phyloP scores from a whole-genome alignment of 2,888 invertebrate genomes.

The Acanthoscelides obtectus region DNA sequence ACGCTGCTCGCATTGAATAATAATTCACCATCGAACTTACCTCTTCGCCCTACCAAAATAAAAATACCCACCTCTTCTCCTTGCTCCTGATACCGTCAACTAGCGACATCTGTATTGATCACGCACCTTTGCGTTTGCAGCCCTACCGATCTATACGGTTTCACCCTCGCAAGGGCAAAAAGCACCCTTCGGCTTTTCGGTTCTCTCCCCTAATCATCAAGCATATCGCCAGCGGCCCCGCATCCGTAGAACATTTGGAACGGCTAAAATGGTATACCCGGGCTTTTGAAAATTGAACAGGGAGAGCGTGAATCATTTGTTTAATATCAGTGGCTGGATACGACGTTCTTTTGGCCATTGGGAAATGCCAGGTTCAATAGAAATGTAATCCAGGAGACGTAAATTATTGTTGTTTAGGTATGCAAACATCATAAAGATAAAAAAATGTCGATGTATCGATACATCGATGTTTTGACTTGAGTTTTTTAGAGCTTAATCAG shows the following conservation, averaged over 20 bases:
- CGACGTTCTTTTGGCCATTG: neutral
- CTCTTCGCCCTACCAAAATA: neutral
- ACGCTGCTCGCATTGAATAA: neutral
- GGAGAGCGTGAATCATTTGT: neutral
- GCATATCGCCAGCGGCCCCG: neutral
- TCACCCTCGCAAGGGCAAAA: neutral
- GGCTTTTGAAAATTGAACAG: neutral
- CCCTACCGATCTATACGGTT: neutral
- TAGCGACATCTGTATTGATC: slow-evolving; percentile 18
- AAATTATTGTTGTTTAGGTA: too few relatives aligned
- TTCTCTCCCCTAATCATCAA: neutral
- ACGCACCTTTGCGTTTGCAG: neutral
- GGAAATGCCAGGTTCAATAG: neutral
- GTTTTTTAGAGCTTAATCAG: too few relatives aligned
- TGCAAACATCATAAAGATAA: too few relatives aligned
- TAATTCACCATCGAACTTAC: neutral
- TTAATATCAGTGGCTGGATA: neutral
- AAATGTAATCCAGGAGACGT: too few relatives aligned
- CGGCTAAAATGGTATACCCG: neutral
- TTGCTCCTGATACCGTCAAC: slow-evolving; percentile 13
- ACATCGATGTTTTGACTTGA: too few relatives aligned
- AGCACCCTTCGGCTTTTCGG: neutral
- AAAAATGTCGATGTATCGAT: too few relatives aligned
- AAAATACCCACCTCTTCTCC: neutral
- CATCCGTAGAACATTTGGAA: neutral